Evolutionary conservation across 1,140 invertebrate species (phyloP).

Genomic region (Tetraneura akinire): DNA sequence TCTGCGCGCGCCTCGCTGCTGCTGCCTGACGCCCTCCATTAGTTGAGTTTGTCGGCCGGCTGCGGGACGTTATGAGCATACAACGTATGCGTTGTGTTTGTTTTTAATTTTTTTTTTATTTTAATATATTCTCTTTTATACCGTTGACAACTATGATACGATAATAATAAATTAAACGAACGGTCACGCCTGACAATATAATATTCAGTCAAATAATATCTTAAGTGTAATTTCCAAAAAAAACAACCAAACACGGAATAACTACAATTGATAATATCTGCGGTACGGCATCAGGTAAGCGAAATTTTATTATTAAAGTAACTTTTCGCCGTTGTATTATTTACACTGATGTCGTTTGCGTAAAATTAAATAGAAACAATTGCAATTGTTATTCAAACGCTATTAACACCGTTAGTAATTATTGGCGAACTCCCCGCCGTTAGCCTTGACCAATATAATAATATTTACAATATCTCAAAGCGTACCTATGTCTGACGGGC

Average conservation of each 20-base stretch:
- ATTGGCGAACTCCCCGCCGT: background rate
- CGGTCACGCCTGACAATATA: constrained; percentile 4
- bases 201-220: background rate
- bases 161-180: constrained; percentile 27
- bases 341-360: background rate
- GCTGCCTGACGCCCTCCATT: constrained; percentile 47
- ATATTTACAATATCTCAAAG: background rate
- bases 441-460: constrained; percentile 32
- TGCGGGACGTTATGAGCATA: constrained; percentile 23
- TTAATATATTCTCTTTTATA: background rate
- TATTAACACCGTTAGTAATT: background rate
- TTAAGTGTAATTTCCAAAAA: background rate
- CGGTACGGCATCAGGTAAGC: constrained; percentile 32
- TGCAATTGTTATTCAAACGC: too few species aligned
- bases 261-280: background rate
- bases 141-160: constrained; percentile 7
- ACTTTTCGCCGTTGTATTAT: background rate
- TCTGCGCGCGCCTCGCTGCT: constrained; percentile 15
- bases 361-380: background rate
- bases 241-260: background rate
- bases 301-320: background rate
- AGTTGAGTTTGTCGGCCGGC: constrained; percentile 50
- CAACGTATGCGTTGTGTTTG: constrained; percentile 4
- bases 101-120: constrained; percentile 32
- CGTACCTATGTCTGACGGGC: background rate